Evolutionary conservation across 1,140 invertebrate genomes (phyloP).

Genomic region (Samia ricini): DNA sequence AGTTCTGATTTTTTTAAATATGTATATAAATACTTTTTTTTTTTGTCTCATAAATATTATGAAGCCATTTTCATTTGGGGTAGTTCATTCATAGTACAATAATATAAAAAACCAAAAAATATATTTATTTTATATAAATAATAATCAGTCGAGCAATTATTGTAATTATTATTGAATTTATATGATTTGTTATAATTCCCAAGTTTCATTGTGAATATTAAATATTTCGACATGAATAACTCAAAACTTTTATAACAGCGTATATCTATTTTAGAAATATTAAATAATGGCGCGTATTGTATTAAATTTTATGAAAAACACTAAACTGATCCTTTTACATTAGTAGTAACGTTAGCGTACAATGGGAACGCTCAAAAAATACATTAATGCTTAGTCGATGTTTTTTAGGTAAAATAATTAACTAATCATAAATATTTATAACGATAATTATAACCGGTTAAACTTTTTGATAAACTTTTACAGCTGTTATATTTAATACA

Average conservation of each 20-base stretch:
- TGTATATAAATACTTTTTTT: background rate
- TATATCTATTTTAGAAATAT: too few relatives aligned
- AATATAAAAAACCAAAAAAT: background rate
- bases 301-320: background rate
- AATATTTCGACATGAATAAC: too few relatives aligned
- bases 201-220: too few relatives aligned
- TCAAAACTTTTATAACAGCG: too few relatives aligned
- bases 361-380: background rate
- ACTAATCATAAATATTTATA: background rate
- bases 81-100: conserved; percentile 1
- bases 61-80: background rate
- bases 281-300: background rate
- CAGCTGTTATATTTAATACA: background rate
- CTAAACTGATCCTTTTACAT: background rate
- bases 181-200: too few relatives aligned
- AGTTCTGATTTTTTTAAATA: background rate
- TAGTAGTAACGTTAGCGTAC: background rate
- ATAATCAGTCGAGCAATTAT: background rate
- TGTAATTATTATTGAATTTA: background rate
- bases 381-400: background rate
- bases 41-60: background rate
- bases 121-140: background rate
- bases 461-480: background rate
- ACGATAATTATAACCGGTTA: background rate
- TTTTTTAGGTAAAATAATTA: background rate